Evolutionary conservation across 2,888 invertebrate species (phyloP).

Genomic region (Halictus ligatus): DNA sequence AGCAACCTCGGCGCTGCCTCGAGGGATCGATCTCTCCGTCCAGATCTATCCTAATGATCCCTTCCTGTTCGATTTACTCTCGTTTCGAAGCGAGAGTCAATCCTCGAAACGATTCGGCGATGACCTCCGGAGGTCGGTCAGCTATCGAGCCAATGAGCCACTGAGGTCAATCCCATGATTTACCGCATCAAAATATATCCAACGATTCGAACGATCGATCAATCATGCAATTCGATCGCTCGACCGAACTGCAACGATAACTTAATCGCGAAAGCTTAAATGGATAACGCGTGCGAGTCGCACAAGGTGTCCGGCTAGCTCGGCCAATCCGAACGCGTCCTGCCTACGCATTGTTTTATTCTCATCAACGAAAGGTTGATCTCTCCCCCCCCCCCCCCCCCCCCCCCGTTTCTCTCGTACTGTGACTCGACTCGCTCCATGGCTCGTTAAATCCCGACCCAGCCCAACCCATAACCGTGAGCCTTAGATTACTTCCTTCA

Average conservation of each 20-base stretch:
- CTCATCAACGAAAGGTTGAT: constrained; percentile 19
- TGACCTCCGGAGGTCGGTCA: background rate
- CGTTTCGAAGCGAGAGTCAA: background rate
- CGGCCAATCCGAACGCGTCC: constrained; percentile 41
- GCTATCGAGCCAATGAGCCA: background rate
- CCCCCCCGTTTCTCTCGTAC: constrained; percentile 22
- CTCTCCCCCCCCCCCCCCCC: background rate
- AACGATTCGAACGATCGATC: constrained; percentile 45
- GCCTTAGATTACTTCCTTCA: constrained; percentile 54
- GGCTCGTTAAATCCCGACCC: constrained; percentile 68
- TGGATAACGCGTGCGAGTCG: constrained; percentile 14
- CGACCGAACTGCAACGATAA: constrained; percentile 36
- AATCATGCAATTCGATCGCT: constrained; percentile 44
- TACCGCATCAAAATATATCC: constrained; percentile 25
- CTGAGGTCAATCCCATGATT: constrained; percentile 55
- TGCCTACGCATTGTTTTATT: constrained; percentile 46
- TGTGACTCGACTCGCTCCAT: constrained; percentile 68
- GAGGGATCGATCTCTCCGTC: background rate
- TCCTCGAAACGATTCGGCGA: background rate
- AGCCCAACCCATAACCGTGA: constrained; percentile 62
- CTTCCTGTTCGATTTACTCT: background rate
- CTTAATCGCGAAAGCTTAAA: constrained; percentile 37
- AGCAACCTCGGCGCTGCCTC: background rate
- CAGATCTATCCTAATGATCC: background rate
- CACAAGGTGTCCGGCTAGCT: constrained; percentile 40